Percentiles rank a stretch among this genome's conserved stretches.
phyloP scores from a whole-genome alignment of 2,888 invertebrate genomes.

The Hypolimnas misippus region DNA sequence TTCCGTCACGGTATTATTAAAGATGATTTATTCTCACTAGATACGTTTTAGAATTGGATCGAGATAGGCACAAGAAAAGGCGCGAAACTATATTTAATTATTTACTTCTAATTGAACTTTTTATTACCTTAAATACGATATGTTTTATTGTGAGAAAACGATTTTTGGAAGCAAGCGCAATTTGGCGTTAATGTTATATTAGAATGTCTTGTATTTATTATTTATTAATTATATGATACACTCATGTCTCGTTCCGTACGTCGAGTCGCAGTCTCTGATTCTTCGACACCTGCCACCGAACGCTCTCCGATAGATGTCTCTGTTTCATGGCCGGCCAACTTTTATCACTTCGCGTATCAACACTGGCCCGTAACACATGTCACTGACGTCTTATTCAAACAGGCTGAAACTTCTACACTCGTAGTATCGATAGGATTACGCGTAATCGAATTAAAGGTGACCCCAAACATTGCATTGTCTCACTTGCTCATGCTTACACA shows the following conservation, averaged over 20 bases:
- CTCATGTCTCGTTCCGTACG: slow-evolving; percentile 80
- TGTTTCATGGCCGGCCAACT: slow-evolving; percentile 82
- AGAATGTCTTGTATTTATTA: slow-evolving; percentile 47
- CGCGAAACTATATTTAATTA: slow-evolving; percentile 66
- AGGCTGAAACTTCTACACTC: slow-evolving; percentile 32
- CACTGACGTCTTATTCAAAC: slow-evolving; percentile 50
- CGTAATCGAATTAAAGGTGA: slow-evolving; percentile 46
- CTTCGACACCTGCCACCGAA: slow-evolving; percentile 80
- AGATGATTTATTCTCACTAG: slow-evolving; percentile 64
- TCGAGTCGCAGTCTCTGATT: slow-evolving; percentile 79
- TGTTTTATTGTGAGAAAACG: slow-evolving; percentile 71
- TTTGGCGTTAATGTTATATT: slow-evolving; percentile 69
- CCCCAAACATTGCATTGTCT: slow-evolving; percentile 71
- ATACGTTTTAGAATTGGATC: slow-evolving; percentile 69
- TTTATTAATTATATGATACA: slow-evolving; percentile 48
- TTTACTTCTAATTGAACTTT: slow-evolving; percentile 62
- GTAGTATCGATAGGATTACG: slow-evolving; percentile 41
- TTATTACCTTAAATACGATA: slow-evolving; percentile 73
- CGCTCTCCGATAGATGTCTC: slow-evolving; percentile 68
- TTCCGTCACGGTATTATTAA: slow-evolving; percentile 73
- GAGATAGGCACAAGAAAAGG: slow-evolving; percentile 81
- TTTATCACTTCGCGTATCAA: slow-evolving; percentile 73
- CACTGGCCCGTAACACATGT: slow-evolving; percentile 69
- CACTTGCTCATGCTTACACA: slow-evolving; percentile 50
- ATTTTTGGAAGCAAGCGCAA: slow-evolving; percentile 81